phyloP scores from a whole-genome alignment of 1,140 invertebrate species.

The Ganaspis sp. region DNA sequence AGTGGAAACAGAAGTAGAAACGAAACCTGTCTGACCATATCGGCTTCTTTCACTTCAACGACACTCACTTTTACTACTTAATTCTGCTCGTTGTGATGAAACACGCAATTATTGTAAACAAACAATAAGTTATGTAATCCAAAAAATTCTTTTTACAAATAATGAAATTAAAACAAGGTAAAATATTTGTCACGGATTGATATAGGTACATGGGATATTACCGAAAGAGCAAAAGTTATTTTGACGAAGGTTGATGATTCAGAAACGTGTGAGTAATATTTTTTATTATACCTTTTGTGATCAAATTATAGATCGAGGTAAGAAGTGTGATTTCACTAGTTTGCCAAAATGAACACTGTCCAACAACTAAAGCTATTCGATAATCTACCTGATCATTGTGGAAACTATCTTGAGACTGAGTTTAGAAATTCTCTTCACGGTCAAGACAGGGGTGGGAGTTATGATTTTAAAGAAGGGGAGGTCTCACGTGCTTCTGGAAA shows the following conservation, averaged over 20 bases:
- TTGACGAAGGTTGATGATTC: background rate
- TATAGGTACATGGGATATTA: too few relatives aligned
- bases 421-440: conserved; percentile 64
- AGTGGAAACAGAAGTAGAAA: too few relatives aligned
- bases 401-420: conserved; percentile 65
- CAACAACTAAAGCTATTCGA: conserved; percentile 65
- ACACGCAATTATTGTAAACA: background rate
- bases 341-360: conserved; percentile 68
- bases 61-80: background rate
- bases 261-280: background rate
- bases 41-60: background rate
- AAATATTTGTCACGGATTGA: too few relatives aligned
- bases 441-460: conserved; percentile 56
- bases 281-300: conserved; percentile 5
- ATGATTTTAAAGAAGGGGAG: conserved; percentile 36
- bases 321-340: conserved; percentile 44
- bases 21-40: conserved; percentile 16
- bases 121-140: background rate
- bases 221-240: background rate
- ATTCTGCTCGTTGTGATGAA: background rate
- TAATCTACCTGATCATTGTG: conserved; percentile 62
- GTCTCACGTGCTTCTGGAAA: conserved; percentile 12
- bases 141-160: background rate
- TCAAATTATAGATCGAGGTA: conserved; percentile 31
- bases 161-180: too few relatives aligned